phyloP scores from a whole-genome alignment of 2,113 vertebrate genomes.

The Chaetodon trifascialis region DNA sequence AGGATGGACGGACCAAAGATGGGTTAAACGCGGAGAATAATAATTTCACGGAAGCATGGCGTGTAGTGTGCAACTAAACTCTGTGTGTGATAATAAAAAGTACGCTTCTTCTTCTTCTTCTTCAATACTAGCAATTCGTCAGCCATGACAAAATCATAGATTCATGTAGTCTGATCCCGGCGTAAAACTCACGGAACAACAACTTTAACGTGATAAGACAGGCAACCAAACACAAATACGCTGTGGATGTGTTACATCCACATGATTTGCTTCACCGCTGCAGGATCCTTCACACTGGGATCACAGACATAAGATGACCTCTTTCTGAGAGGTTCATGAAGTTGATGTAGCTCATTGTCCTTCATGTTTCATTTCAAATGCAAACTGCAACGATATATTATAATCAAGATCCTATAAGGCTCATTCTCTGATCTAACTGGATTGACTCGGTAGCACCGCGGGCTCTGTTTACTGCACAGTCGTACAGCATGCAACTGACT shows the following conservation, averaged over 20 bases:
- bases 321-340: conserved; percentile 48
- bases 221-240: not conserved
- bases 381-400: conserved; percentile 43
- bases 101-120: too few species aligned
- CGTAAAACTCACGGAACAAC: not conserved
- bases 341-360: conserved; percentile 67
- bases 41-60: too few species aligned
- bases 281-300: not conserved
- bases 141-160: too few species aligned
- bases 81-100: too few species aligned
- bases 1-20: too few species aligned
- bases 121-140: too few species aligned
- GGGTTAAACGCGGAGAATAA: too few species aligned
- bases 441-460: conserved; percentile 60
- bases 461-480: conserved; percentile 57
- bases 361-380: conserved; percentile 43
- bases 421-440: conserved; percentile 45
- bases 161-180: too few species aligned
- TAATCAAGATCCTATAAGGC: conserved; percentile 39
- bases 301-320: conserved; percentile 38
- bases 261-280: not conserved
- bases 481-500: conserved; percentile 60
- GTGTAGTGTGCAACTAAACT: too few species aligned
- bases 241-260: not conserved
- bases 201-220: not conserved